Evolutionary conservation across 2,888 invertebrate species (phyloP).

Genomic region (Amphipoea oculea): DNA sequence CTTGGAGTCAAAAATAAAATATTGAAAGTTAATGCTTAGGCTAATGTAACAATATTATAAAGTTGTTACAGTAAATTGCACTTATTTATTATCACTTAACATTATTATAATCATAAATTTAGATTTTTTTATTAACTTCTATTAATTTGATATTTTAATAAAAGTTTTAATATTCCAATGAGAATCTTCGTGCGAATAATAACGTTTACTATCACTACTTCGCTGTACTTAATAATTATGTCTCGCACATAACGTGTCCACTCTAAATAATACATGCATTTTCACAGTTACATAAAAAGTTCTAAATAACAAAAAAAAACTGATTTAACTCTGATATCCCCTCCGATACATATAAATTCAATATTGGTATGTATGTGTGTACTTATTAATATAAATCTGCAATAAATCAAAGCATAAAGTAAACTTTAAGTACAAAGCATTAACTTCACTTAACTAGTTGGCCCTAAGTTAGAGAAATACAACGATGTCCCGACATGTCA

Average conservation of each 20-base stretch:
- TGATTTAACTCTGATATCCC: slow-evolving; percentile 14
- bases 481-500: slow-evolving; percentile 53
- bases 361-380: slow-evolving; percentile 38
- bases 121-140: slow-evolving; percentile 47
- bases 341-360: slow-evolving; percentile 36
- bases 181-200: slow-evolving; percentile 55
- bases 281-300: slow-evolving; percentile 8
- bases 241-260: slow-evolving; percentile 17
- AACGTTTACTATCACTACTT: slow-evolving; percentile 54
- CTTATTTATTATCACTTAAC: slow-evolving; percentile 70
- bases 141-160: slow-evolving; percentile 51
- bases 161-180: slow-evolving; percentile 42
- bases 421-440: slow-evolving; percentile 67
- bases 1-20: slow-evolving; percentile 64
- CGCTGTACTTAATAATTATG: slow-evolving; percentile 58
- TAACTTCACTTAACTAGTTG: slow-evolving; percentile 72
- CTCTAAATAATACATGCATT: slow-evolving; percentile 26
- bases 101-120: slow-evolving; percentile 56
- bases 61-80: slow-evolving; percentile 70
- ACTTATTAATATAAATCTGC: slow-evolving; percentile 41
- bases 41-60: slow-evolving; percentile 64
- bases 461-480: slow-evolving; percentile 73
- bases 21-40: slow-evolving; percentile 64
- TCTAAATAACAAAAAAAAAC: slow-evolving; percentile 12
- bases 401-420: slow-evolving; percentile 59